phyloP scores from a whole-genome alignment of 2,888 invertebrate species.

The Arge pagana region DNA sequence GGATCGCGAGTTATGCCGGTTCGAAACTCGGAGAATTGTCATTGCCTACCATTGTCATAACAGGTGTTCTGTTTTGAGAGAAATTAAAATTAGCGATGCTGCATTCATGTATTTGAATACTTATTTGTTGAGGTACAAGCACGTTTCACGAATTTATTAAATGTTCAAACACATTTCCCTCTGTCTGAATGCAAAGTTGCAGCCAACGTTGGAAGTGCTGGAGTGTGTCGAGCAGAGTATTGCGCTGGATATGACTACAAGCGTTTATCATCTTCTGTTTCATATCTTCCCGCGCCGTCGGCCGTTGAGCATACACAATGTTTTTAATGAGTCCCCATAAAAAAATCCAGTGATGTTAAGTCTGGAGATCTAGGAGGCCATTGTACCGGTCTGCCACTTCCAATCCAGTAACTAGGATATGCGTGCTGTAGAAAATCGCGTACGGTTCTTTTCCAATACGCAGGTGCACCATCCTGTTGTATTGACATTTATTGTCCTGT shows the following conservation, averaged over 20 bases:
- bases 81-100: too few relatives aligned
- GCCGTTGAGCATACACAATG: background rate
- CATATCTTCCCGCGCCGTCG: constrained; percentile 9
- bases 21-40: too few relatives aligned
- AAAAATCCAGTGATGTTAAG: constrained; percentile 7
- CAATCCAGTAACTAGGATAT: constrained; percentile 17
- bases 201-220: constrained; percentile 36
- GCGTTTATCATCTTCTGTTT: background rate
- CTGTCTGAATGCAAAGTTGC: constrained; percentile 34
- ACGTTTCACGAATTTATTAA: constrained; percentile 4
- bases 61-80: too few relatives aligned
- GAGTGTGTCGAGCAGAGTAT: constrained; percentile 31
- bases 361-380: too few relatives aligned
- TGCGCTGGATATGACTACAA: constrained; percentile 1
- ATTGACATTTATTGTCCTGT: constrained; percentile 1
- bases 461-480: constrained; percentile 18
- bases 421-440: background rate
- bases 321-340: background rate
- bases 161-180: constrained; percentile 5
- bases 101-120: too few relatives aligned
- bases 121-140: too few relatives aligned
- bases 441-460: constrained; percentile 4
- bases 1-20: too few relatives aligned
- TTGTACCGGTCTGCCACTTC: constrained; percentile 10
- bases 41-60: too few relatives aligned